Evolutionary conservation across 2,888 invertebrate species (phyloP), one percentile per base, ranked within the genome.

Genomic region (Meghimatium bilineatum): DNA sequence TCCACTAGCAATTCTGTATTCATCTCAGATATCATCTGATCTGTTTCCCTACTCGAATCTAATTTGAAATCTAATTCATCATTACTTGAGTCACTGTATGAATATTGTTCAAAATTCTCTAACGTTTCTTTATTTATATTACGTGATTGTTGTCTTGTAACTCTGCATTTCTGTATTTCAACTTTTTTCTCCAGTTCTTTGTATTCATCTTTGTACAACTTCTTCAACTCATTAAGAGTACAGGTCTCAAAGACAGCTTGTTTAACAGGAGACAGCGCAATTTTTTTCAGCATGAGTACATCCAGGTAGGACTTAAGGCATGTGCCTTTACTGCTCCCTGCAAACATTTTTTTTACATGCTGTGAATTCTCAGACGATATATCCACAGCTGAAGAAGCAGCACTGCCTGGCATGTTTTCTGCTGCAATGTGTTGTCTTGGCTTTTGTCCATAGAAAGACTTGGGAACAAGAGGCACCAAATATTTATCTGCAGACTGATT

Each of bases 391-490:
- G 77, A 66, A n/a, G n/a, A n/a, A n/a, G n/a, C n/a, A n/a, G n/a
- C n/a, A n/a, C n/a, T n/a, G n/a, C n/a, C n/a, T 20, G 52, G 34
- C n/a, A 23, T 72, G 17, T 36, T 78, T 66, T 60, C 56, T 10
- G 60, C 52, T 38, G 14, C 63, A 44, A 34, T 32, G 1, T 12
- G 29, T 34, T 67, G 32, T 34, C 72, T 82, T 75, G 77, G 81
- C 60, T 74, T 72, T 85, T 84, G 63, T 84, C 90, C 89, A 87
- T 91, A 91, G 75, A 91, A 91, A 23, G 89, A 89, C 66, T 87
- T 89, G 29, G 88, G 84, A 17, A 86, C 87, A 81, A 91, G 87
- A 38, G 77, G 52, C 34, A 12, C n/a, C n/a, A 44, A 52, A 75
- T 52, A 56, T 29, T 75, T n/a, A 20, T 75, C 75, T 56, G 32